Percentiles rank a stretch among this genome's conserved stretches.
Conservation (phyloP, 2,888 invertebrate species). For the Branchellion lobata region DNA sequence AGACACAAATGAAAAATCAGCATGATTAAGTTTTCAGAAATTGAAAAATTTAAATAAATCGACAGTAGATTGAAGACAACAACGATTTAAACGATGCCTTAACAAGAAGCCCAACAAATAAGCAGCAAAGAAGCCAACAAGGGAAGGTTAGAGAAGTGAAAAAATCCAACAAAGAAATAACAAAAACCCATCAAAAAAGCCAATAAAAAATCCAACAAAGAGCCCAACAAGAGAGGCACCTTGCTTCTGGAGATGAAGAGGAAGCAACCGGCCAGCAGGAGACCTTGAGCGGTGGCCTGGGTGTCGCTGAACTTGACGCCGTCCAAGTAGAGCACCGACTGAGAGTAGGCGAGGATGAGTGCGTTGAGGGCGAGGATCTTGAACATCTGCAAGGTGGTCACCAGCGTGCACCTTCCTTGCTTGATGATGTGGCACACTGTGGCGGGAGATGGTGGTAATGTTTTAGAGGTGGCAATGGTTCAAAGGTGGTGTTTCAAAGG, state of each 20-base stretch:
- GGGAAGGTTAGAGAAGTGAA: too few relatives aligned
- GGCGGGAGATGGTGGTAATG: background rate
- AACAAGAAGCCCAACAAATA: too few relatives aligned
- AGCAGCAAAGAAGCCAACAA: too few relatives aligned
- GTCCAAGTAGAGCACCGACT: slow-evolving; percentile 94
- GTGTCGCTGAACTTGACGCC: slow-evolving; percentile 96
- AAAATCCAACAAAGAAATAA: background rate
- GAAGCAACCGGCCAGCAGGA: slow-evolving; percentile 92
- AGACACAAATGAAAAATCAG: too few relatives aligned
- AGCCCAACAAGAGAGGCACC: slow-evolving; percentile 64
- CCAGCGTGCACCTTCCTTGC: slow-evolving; percentile 96
- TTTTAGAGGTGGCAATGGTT: too few relatives aligned
- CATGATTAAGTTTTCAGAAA: too few relatives aligned
- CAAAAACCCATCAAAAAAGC: background rate
- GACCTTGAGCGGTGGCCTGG: slow-evolving; percentile 94
- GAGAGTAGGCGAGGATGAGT: slow-evolving; percentile 93
- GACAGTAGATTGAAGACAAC: too few relatives aligned
- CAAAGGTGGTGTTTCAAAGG: too few relatives aligned
- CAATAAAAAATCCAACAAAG: background rate
- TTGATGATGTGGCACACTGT: slow-evolving; percentile 88
- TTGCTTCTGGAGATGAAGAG: slow-evolving; percentile 96
- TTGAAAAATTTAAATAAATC: too few relatives aligned
- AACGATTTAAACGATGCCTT: too few relatives aligned
- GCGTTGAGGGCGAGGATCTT: slow-evolving; percentile 98
- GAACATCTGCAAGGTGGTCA: slow-evolving; percentile 99